These are phyloP conservation scores for Achatina immaculata DNA, from an alignment of 1,140 invertebrate species.

Conservation along the genomic window DNA sequence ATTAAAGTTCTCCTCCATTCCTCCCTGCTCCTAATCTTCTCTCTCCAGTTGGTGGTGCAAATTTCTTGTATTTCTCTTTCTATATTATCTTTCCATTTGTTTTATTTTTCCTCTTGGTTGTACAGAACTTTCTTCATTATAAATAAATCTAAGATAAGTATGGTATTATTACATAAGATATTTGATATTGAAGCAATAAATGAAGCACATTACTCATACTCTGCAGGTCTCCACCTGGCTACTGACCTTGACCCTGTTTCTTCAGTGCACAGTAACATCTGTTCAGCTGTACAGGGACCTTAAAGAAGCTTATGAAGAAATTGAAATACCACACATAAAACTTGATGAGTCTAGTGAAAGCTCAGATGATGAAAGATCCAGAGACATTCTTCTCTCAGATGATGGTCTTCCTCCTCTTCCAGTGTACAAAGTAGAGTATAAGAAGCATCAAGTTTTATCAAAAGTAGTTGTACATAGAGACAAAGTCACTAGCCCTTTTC, in stretches of 20 bases:
- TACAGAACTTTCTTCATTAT: too few relatives aligned
- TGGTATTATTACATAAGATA: too few relatives aligned
- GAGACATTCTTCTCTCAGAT: too few relatives aligned
- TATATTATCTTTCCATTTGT: too few relatives aligned
- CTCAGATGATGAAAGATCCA: background rate
- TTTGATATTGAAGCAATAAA: too few relatives aligned
- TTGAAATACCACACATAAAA: conserved; percentile 12
- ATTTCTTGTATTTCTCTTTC: too few relatives aligned
- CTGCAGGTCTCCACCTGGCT: conserved; percentile 24
- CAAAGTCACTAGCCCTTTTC: background rate
- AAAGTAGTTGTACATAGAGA: background rate
- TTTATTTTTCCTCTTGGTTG: too few relatives aligned
- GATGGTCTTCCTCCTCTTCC: background rate
- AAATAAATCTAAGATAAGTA: too few relatives aligned
- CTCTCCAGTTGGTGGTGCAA: too few relatives aligned
- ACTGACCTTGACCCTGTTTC: conserved; percentile 2
- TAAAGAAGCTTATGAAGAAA: background rate
- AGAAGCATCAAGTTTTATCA: background rate
- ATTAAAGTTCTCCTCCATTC: too few relatives aligned
- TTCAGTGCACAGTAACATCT: background rate
- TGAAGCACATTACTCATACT: background rate
- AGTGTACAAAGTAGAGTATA: background rate
- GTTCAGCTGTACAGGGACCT: conserved; percentile 7
- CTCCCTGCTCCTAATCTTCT: too few relatives aligned
- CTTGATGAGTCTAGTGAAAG: background rate